Conservation (phyloP, 2,888 invertebrate species). For the Exephanes ischioxanthus region DNA sequence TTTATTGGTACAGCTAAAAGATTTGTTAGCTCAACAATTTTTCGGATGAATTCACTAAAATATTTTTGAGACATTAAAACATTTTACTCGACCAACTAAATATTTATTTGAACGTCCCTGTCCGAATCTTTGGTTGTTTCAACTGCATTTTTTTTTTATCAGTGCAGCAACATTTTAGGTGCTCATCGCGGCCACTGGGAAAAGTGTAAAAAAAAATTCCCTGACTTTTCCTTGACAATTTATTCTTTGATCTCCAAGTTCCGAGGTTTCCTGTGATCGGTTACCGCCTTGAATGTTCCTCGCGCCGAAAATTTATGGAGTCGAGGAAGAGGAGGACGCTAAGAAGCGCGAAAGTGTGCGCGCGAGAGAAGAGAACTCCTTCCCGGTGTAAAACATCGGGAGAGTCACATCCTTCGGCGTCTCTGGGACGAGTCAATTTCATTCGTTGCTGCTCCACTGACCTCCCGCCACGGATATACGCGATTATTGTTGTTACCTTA, state of each 20-base stretch:
- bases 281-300: not conserved
- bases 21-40: no score
- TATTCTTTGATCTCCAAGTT: not conserved
- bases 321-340: not conserved
- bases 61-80: no score
- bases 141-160: no score
- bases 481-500: conserved; percentile 60
- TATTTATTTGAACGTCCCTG: no score
- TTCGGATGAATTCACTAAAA: no score
- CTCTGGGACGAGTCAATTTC: conserved; percentile 66
- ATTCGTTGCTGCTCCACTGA: conserved; percentile 68
- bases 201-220: no score
- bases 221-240: not conserved
- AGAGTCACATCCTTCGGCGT: conserved; percentile 41
- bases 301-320: not conserved
- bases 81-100: no score
- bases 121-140: no score
- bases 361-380: conserved; percentile 28
- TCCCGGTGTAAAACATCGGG: conserved; percentile 23
- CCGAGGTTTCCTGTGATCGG: not conserved
- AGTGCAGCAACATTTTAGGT: not conserved
- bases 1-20: no score
- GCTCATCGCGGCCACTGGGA: not conserved
- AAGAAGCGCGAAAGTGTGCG: conserved; percentile 60
- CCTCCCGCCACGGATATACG: conserved; percentile 63